Conservation (phyloP, 92 coral and sea anemone genomes). For the Epizoanthus stellaris region DNA sequence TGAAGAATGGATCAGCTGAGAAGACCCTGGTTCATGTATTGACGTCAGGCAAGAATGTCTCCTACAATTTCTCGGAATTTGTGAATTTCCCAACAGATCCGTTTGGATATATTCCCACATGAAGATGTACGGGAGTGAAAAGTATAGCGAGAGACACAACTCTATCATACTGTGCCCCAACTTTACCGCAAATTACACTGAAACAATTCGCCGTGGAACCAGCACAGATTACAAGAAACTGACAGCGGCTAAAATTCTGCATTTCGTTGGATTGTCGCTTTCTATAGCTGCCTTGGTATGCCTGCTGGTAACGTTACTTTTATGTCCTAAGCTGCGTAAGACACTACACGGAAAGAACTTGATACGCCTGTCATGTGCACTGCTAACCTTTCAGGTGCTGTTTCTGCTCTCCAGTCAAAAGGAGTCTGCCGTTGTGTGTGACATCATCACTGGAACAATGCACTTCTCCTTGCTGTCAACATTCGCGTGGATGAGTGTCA, state of each 20-base stretch:
- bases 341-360: background rate
- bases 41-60: background rate
- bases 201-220: background rate
- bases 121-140: background rate
- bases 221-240: background rate
- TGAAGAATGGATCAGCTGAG: background rate
- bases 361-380: background rate
- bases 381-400: background rate
- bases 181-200: background rate
- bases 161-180: background rate
- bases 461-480: too few species aligned
- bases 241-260: background rate
- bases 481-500: too few species aligned
- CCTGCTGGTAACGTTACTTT: background rate
- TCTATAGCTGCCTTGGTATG: background rate
- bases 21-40: background rate
- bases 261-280: background rate
- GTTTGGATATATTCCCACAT: background rate
- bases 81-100: background rate
- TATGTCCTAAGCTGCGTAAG: background rate
- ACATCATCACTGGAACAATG: background rate
- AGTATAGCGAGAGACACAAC: background rate
- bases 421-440: background rate
- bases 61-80: constrained; percentile 1
- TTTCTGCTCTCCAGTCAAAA: background rate